Percentiles rank a stretch among this genome's conserved stretches.
Evolutionary conservation across 2,797 vertebrate genomes (phyloP).

Genomic region (Orestias chungarensis): DNA sequence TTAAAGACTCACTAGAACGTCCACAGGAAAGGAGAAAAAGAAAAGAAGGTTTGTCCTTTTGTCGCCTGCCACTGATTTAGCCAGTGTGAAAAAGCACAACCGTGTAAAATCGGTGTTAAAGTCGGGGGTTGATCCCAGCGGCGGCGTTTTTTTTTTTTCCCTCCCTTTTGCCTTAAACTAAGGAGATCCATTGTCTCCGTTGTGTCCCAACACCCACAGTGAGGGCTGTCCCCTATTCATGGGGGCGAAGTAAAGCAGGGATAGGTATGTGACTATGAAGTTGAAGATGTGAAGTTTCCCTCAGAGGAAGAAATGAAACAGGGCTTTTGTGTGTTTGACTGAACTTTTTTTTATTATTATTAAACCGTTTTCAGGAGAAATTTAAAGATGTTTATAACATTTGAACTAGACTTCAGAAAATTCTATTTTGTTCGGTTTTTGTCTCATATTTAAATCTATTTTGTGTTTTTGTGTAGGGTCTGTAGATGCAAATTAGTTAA

Average conservation of each 20-base stretch:
- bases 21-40: constrained; percentile 50
- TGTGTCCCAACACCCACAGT: constrained; percentile 74
- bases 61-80: constrained; percentile 73
- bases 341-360: constrained; percentile 17
- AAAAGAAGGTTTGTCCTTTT: constrained; percentile 76
- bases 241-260: constrained; percentile 63
- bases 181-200: constrained; percentile 77
- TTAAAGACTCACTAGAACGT: constrained; percentile 66
- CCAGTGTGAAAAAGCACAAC: constrained; percentile 82
- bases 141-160: constrained; percentile 69
- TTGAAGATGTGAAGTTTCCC: constrained; percentile 58
- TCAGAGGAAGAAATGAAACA: constrained; percentile 44
- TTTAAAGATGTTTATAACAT: not conserved
- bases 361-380: not conserved
- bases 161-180: constrained; percentile 59
- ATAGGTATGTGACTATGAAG: constrained; percentile 76
- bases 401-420: constrained; percentile 26
- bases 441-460: too few species aligned
- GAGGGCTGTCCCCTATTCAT: constrained; percentile 67
- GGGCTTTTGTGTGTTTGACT: constrained; percentile 32
- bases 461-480: not conserved
- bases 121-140: constrained; percentile 77
- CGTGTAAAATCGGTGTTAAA: constrained; percentile 84
- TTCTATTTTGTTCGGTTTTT: too few species aligned
- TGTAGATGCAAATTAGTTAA: too few species aligned